These are phyloP conservation scores for Rotaria sp. DNA, from an alignment of 2,888 invertebrate species.

Conservation along the genomic window DNA sequence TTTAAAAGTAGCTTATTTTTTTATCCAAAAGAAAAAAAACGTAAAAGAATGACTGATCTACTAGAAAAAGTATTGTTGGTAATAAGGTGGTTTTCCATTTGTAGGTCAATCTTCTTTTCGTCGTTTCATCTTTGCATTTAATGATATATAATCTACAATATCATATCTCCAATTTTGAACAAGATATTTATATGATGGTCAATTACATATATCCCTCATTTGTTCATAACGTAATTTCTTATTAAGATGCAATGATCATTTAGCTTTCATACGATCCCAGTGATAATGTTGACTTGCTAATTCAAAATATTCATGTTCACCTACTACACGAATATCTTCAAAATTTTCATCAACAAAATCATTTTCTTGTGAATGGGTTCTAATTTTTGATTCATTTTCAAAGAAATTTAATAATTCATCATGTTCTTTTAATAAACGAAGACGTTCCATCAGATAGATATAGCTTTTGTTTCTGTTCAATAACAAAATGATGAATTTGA, in stretches of 20 bases:
- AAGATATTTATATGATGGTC: constrained; percentile 2
- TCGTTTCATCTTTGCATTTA: not conserved
- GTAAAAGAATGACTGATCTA: not conserved
- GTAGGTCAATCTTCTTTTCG: constrained; percentile 2
- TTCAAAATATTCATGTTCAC: constrained; percentile 22
- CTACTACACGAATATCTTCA: not conserved
- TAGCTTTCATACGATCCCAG: not conserved
- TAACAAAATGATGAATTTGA: constrained; percentile 29
- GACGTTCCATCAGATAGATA: not conserved
- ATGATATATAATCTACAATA: constrained; percentile 10
- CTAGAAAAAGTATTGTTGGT: constrained; percentile 14
- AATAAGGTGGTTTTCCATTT: constrained; percentile 7
- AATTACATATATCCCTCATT: not conserved
- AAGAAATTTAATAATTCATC: constrained; percentile 20
- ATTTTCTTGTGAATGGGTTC: not conserved
- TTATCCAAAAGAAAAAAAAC: not conserved
- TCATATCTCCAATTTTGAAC: constrained; percentile 20
- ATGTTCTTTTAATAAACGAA: constrained; percentile 25
- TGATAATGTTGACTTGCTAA: constrained; percentile 11
- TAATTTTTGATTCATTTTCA: constrained; percentile 5
- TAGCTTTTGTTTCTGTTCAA: not conserved
- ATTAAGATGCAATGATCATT: not conserved
- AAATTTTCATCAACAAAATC: not conserved
- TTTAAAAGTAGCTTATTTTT: too few species aligned
- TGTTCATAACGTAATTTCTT: constrained; percentile 20